Base-by-base conservation (phyloP, 2,888 invertebrate species). In the Lumbricus terrestris region DNA sequence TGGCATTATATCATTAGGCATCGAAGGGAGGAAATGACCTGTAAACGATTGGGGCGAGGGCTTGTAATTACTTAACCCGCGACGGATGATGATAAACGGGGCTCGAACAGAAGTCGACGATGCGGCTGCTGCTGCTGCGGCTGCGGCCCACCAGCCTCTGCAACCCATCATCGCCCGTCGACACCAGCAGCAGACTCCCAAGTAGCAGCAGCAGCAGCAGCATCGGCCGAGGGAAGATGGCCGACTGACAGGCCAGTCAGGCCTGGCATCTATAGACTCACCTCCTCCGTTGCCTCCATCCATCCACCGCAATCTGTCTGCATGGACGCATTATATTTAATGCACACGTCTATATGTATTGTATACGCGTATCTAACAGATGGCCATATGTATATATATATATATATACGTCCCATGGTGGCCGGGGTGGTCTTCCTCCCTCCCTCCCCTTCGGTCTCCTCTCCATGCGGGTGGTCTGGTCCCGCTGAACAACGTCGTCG, bases 31-130 rank as follows among this genome's bases (percentile, higher is more conserved):
- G 69, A 69, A 69, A 69, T 69, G 69, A 69, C 69, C 69, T 69
- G 69, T 69, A 69, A 69, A 69, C 69, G 69, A 69, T n/a, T 69
- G 69, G 69, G 69, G 69, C 69, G 69, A 69, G 69, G 69, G 29
- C 69, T 69, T 69, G 69, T 69, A 69, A 69, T 69, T 69, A 69
- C 69, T 69, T 69, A 69, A 69, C 69, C 69, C 69, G n/a, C 69
- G 69, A 69, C 69, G 69, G 69, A 69, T 69, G 69, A 69, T 69
- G 69, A 69, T 69, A 69, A 69, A 69, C 69, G 69, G 69, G 69
- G 69, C 69, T 69, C 69, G 69, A 69, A 69, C 69, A 69, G 69
- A 69, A 69, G 69, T n/a, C 69, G 69, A n/a, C 69, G 69, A 69
- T 69, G 69, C 69, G 69, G 69, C 69, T 6, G 40, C 40, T n/a